Conservation (phyloP, 2,113 vertebrate species). For the Damaliscus lunatus region DNA sequence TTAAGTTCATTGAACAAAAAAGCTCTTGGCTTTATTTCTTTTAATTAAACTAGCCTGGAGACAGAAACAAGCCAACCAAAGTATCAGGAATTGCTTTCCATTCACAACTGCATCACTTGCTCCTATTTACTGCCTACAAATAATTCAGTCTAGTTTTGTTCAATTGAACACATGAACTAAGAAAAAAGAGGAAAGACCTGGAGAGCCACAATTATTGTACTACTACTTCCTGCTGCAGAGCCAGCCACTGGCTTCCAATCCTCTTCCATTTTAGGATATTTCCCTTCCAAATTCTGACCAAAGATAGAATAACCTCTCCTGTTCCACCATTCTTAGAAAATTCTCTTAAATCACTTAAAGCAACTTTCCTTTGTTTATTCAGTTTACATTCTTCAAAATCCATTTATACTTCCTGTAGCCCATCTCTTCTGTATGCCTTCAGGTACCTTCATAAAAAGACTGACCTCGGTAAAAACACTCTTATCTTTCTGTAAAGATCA, state of each 20-base stretch:
- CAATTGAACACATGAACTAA: background rate
- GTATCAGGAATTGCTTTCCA: background rate
- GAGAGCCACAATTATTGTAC: background rate
- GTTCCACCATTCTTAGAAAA: background rate
- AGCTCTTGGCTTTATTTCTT: constrained; percentile 10
- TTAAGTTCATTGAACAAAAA: constrained; percentile 31
- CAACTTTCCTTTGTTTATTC: background rate
- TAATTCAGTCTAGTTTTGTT: background rate
- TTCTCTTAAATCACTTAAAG: background rate
- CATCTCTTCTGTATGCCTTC: background rate
- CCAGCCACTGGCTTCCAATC: background rate
- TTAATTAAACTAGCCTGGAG: constrained; percentile 9
- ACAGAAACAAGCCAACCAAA: background rate
- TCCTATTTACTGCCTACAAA: background rate
- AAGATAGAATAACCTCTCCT: constrained; percentile 12
- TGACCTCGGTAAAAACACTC: background rate
- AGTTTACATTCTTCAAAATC: constrained; percentile 21
- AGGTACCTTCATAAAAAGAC: background rate
- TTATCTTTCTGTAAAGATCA: constrained; percentile 15
- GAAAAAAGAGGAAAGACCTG: background rate
- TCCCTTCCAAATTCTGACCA: background rate
- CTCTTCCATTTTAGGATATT: background rate
- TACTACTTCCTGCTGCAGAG: background rate
- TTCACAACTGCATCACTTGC: background rate
- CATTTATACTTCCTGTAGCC: background rate